These are phyloP conservation scores for Therioaphis trifolii DNA, from an alignment of 2,888 invertebrate species.

Conservation along the genomic window DNA sequence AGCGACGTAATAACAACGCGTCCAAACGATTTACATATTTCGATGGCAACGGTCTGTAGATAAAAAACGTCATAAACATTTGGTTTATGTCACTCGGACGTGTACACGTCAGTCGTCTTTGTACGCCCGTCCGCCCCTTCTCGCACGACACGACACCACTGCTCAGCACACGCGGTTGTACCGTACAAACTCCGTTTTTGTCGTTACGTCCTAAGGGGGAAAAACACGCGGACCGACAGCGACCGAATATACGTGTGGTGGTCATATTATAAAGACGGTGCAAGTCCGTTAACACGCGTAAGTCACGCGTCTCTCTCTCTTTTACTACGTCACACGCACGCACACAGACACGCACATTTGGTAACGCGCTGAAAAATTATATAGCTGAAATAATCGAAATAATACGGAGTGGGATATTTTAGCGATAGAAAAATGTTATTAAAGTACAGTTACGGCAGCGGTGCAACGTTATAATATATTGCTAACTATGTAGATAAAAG, in stretches of 20 bases:
- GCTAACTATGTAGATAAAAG: not conserved
- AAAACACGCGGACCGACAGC: not conserved
- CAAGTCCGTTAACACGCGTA: not conserved
- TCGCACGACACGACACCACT: too few species aligned
- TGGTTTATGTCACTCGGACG: not conserved
- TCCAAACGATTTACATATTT: slow-evolving; percentile 1
- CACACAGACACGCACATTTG: too few species aligned
- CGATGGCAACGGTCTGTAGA: not conserved
- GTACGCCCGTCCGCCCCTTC: not conserved
- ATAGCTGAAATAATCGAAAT: not conserved
- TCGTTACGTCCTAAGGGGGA: not conserved
- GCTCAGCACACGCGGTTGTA: not conserved
- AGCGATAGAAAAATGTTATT: slow-evolving; percentile 2
- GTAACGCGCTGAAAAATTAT: not conserved
- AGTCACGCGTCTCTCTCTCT: not conserved
- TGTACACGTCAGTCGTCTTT: too few species aligned
- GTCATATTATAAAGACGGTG: not conserved
- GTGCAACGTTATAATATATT: too few species aligned
- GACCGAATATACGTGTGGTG: not conserved
- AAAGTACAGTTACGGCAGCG: slow-evolving; percentile 29
- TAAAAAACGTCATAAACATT: not conserved
- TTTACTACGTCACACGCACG: not conserved
- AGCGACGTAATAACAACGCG: not conserved
- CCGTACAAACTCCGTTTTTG: slow-evolving; percentile 3
- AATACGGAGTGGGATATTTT: not conserved